Base-by-base conservation (phyloP, 2,888 invertebrate species). In the Mythimna ferrago region DNA sequence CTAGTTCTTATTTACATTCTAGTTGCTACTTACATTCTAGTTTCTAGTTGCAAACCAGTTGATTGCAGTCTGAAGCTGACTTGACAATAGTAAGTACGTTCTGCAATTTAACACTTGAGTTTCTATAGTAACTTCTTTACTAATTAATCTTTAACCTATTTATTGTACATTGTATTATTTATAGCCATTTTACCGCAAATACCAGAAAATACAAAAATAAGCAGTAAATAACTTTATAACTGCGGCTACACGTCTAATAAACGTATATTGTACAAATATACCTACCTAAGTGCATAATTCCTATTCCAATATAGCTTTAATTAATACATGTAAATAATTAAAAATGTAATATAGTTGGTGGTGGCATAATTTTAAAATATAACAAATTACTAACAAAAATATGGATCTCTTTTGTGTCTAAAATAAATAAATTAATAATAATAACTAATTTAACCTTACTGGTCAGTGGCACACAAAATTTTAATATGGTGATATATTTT, bases 151-250 rank as follows among this genome's bases (percentile, higher is more conserved):
- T 35, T 35, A 44, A 44, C 44, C 26, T 63, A 54, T 14, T 11
- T 35, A 64, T n/a, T 56, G 38, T 21, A 19, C 16, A 51, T 51
- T 38, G 21, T 68, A 69, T 60, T 74, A 74, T 77, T 53, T 60
- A 77, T 53, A 69, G 69, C 26, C 14, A 44, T 61, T 68, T 77
- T 48, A 69, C 70, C 70, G 60, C 78, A 61, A 60, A 69, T 14
- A 76, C 44, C 7, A 32, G 65, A 54, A 77, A 74, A 48, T 54
- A n/a, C n/a, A n/a, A n/a, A n/a, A 48, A 60, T 54, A 68, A 1
- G 7, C 38, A n/a, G 21, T 41, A 32, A 41, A 51, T 32, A 74
- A 56, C 44, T 16, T 32, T 11, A n/a, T 57, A 38, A 19, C 41
- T n/a, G 11, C 48, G 14, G 2, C n/a, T 35, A n/a, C 9, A 51